Percentiles rank a stretch among this genome's conserved stretches.
These are phyloP conservation scores for Chymomyza fuscimana DNA, from an alignment of 2,888 invertebrate species.

Conservation along the genomic window DNA sequence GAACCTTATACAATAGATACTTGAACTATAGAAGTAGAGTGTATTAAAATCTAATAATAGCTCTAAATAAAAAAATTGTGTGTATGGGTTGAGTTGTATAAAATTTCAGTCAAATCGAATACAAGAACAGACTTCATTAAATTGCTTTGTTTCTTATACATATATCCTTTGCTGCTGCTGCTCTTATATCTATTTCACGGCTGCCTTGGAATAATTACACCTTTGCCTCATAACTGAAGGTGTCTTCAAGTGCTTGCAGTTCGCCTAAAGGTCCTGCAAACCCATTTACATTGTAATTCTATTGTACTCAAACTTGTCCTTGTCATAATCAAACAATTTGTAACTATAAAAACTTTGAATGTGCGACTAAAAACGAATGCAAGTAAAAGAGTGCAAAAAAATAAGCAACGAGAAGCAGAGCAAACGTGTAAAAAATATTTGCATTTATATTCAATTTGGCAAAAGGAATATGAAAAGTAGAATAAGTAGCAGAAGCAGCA, in stretches of 20 bases:
- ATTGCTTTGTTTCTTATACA: background rate
- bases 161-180: background rate
- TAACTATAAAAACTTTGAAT: background rate
- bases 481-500: background rate
- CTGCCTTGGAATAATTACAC: background rate
- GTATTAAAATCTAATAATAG: no score
- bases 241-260: background rate
- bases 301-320: background rate
- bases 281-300: background rate
- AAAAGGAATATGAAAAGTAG: background rate
- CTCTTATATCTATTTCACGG: background rate
- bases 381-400: background rate
- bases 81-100: background rate
- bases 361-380: no score
- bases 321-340: background rate
- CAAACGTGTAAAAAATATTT: background rate
- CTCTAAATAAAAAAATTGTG: no score
- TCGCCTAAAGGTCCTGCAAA: background rate
- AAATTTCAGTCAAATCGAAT: background rate
- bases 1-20: no score
- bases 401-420: background rate
- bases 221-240: background rate
- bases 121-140: background rate
- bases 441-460: background rate
- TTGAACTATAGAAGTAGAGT: no score